Conservation (phyloP, 2,113 vertebrate species). For the Stegastes partitus region DNA sequence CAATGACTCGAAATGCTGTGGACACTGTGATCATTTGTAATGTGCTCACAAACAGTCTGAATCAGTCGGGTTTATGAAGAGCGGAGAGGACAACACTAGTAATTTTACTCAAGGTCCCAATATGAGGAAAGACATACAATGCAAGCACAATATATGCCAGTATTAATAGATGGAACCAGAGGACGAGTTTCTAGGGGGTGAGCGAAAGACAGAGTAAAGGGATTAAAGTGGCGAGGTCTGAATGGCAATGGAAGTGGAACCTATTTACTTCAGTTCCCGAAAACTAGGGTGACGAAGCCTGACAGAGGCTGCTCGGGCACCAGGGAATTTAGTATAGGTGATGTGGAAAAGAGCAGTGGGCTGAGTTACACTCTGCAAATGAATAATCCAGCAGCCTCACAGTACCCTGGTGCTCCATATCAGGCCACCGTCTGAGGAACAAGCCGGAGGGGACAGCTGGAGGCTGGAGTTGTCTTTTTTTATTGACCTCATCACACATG, state of each 20-base stretch:
- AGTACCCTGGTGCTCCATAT: slow-evolving; percentile 31
- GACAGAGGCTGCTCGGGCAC: slow-evolving; percentile 47
- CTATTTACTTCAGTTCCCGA: slow-evolving; percentile 57
- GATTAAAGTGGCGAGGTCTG: slow-evolving; percentile 54
- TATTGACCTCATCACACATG: slow-evolving; percentile 53
- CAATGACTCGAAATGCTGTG: background rate
- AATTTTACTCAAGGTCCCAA: slow-evolving; percentile 48
- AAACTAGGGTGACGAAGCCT: slow-evolving; percentile 56
- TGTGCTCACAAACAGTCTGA: slow-evolving; percentile 28
- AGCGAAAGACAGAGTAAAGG: slow-evolving; percentile 54
- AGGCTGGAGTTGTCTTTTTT: slow-evolving; percentile 49
- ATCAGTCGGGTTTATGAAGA: slow-evolving; percentile 32
- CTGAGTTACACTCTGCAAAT: slow-evolving; percentile 61
- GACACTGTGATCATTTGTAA: slow-evolving; percentile 29
- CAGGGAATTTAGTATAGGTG: slow-evolving; percentile 49
- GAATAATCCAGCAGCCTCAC: slow-evolving; percentile 66
- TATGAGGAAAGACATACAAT: slow-evolving; percentile 32
- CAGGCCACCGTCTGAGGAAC: slow-evolving; percentile 42
- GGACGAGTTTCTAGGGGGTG: slow-evolving; percentile 19
- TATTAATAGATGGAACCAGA: slow-evolving; percentile 51
- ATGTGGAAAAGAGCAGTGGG: slow-evolving; percentile 61
- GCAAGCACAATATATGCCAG: slow-evolving; percentile 41
- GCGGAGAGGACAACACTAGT: slow-evolving; percentile 17
- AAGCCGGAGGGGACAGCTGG: slow-evolving; percentile 53
- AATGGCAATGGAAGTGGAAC: slow-evolving; percentile 64